Percentiles rank a stretch among this genome's conserved stretches.
Conservation (phyloP, 2,797 vertebrate species). For the Siniperca obscura region DNA sequence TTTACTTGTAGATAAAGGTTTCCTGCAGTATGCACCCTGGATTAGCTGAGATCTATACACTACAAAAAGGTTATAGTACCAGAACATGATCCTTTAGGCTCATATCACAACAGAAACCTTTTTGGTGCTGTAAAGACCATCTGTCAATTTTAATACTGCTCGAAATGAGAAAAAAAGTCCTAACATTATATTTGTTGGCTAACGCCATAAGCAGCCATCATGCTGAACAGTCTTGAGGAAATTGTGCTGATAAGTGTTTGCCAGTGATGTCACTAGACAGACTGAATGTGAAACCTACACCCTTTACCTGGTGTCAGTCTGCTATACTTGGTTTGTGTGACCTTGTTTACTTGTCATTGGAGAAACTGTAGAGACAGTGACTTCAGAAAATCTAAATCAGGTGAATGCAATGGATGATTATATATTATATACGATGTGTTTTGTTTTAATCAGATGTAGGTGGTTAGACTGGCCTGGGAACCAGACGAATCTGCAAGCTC, state of each 20-base stretch:
- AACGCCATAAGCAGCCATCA: slow-evolving; percentile 1
- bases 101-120: background rate
- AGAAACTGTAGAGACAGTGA: background rate
- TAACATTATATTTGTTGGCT: background rate
- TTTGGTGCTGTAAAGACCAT: background rate
- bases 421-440: background rate
- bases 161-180: background rate
- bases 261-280: slow-evolving; percentile 13
- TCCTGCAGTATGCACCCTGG: background rate
- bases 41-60: background rate
- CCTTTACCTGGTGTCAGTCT: background rate
- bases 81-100: background rate
- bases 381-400: background rate
- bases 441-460: background rate
- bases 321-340: background rate
- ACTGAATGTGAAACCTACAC: background rate
- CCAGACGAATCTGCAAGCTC: too few relatives aligned
- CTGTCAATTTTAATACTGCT: background rate
- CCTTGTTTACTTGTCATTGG: slow-evolving; percentile 10
- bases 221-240: background rate
- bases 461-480: too few relatives aligned
- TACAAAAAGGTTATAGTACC: background rate
- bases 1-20: background rate
- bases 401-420: background rate
- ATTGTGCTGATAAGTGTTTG: slow-evolving; percentile 9